A percentile compares a stretch with the other conserved stretches of the same genome.
Conservation (phyloP, 1,140 invertebrate genomes). For the Monochamus saltuarius region DNA sequence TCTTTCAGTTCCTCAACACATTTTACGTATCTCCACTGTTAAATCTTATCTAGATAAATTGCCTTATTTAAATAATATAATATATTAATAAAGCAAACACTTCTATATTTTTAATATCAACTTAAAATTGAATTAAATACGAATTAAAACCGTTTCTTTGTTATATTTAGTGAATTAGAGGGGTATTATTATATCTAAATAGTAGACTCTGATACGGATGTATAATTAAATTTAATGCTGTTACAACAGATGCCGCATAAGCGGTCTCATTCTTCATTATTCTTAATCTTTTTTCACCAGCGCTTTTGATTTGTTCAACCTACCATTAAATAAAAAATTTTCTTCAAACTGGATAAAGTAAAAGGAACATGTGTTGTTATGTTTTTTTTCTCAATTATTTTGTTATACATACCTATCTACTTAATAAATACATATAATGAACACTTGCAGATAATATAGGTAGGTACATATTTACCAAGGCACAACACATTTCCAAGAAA, state of each 20-base stretch:
- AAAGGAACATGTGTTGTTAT: slow-evolving; percentile 1
- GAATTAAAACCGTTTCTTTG: slow-evolving; percentile 15
- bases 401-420: slow-evolving; percentile 1
- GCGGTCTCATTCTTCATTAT: slow-evolving; percentile 2
- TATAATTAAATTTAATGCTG: slow-evolving; percentile 22
- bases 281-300: slow-evolving; percentile 6
- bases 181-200: slow-evolving; percentile 23
- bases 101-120: slow-evolving; percentile 10
- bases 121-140: slow-evolving; percentile 20
- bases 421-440: background rate
- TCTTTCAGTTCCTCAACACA: too few species aligned
- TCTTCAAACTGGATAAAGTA: background rate
- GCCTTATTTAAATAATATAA: slow-evolving; percentile 2
- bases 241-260: slow-evolving; percentile 17
- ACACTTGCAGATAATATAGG: background rate
- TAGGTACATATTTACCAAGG: too few species aligned
- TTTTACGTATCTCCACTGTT: background rate
- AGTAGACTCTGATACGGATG: slow-evolving; percentile 17
- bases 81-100: slow-evolving; percentile 6
- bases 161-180: slow-evolving; percentile 7
- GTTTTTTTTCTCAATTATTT: slow-evolving; percentile 7
- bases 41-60: slow-evolving; percentile 11
- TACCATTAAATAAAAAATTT: slow-evolving; percentile 6
- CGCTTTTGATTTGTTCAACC: slow-evolving; percentile 6
- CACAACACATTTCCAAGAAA: too few species aligned